Evolutionary conservation across 2,888 invertebrate genomes (phyloP).

Genomic region (Diachrysia chrysitis): DNA sequence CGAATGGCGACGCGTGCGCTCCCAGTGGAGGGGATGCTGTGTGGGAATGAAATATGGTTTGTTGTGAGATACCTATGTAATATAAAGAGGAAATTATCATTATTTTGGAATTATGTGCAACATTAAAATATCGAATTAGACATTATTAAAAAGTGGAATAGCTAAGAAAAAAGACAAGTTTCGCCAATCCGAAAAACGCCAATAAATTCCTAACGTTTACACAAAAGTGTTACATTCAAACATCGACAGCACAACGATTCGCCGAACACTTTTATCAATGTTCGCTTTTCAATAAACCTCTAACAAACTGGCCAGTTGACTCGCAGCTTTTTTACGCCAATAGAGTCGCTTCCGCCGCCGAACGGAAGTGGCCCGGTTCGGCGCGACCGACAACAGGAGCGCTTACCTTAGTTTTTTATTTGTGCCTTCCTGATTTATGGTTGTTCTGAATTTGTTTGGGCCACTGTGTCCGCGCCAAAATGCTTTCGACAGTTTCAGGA

Average conservation of each 20-base stretch:
- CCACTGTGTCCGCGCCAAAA: constrained; percentile 78
- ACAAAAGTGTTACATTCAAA: constrained; percentile 67
- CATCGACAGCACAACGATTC: constrained; percentile 62
- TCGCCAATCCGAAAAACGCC: constrained; percentile 36
- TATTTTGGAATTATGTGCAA: neutral
- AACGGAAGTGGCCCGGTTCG: constrained; percentile 81
- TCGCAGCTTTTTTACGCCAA: constrained; percentile 85
- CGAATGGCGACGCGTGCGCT: constrained; percentile 81
- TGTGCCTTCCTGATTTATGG: constrained; percentile 85
- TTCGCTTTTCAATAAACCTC: constrained; percentile 80
- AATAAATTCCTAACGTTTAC: constrained; percentile 62
- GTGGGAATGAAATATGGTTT: constrained; percentile 58
- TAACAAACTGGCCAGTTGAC: constrained; percentile 83
- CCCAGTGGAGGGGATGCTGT: constrained; percentile 42
- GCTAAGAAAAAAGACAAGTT: constrained; percentile 14
- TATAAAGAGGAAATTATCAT: neutral
- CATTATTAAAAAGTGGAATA: constrained; percentile 2
- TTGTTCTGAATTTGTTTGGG: constrained; percentile 85
- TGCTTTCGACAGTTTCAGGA: constrained; percentile 80
- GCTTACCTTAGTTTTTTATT: constrained; percentile 89
- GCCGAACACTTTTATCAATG: constrained; percentile 78
- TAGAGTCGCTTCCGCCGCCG: constrained; percentile 80
- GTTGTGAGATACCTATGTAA: constrained; percentile 36
- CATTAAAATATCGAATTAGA: neutral
- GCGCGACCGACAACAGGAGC: constrained; percentile 85